Base-by-base conservation (phyloP, 64 coral and sea anemone species). In the Montipora sp. region DNA sequence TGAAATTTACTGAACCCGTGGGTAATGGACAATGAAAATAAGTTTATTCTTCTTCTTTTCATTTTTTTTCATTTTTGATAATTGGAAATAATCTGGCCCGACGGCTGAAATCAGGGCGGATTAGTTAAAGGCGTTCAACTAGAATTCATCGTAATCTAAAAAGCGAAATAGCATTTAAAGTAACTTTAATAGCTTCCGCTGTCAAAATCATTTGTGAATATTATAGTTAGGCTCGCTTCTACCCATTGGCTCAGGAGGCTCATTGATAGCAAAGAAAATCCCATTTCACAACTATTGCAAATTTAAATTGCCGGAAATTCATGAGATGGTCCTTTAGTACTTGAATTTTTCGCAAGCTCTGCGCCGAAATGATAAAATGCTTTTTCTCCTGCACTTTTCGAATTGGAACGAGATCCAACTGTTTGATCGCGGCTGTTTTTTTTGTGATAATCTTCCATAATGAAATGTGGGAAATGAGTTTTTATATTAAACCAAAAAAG, bases 221-320 rank as follows among this genome's bases (percentile, higher is more conserved):
- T 61, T 71, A 5, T 85, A 50, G 82, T 85, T 85, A 85, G 82
- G 47, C 15, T 43, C 47, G 82, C 47, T 21, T 9, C 27, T 71
- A 46, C 61, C 47, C 46, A 85, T 85, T 85, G 61, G 82, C 11
- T 71, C 43, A 19, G 66, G 6, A 84, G n/a, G 16, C n/a, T 21
- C 65, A 11, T 49, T 48, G 18, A 71, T 15, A 71, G 68, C 15
- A 48, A 49, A 50, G 8, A 19, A 85, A 71, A 85, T 69, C 16
- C 16, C 63, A 85, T 68, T 50, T 85, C 47, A 85, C 18, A 51
- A 71, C 82, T 85, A 59, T 85, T 69, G 68, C 82, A 71, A 20
- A 48, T 85, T 44, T 85, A 71, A 69, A 85, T 85, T 85, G 82
- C 82, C 82, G 82, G 82, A 85, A 85, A 85, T 71, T 69, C 71